Base-by-base conservation (phyloP, 2,797 vertebrate species). In the Sebastiscus tertius region DNA sequence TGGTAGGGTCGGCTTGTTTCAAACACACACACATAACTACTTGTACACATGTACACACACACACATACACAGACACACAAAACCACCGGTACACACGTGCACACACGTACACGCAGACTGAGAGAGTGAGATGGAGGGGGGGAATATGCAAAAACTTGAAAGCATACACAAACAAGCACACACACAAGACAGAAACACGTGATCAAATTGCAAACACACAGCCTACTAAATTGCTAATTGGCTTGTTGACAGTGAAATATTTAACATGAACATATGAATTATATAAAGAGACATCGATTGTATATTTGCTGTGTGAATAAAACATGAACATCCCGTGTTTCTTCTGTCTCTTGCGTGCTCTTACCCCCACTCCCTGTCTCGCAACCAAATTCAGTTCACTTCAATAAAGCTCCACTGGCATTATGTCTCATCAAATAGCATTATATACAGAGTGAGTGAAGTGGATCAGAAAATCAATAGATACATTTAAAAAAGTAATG, bases 191-290 rank as follows among this genome's bases (percentile, higher is more conserved):
- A 71, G 29, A 24, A 52, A 36, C 62, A 59, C 70, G 16, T 16
- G n/a, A 71, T 49, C 6, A 55, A 75, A 39, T 4, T 49, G 52
- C 67, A 14, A 6, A 73, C 62, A 52, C 72, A 10, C 26, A 22
- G 33, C 34, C 73, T 14, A 54, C 55, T 80, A 4, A 83, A 66
- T 33, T 36, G 55, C 69, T 93, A 93, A 93, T 92, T 91, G 81
- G 75, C 87, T 84, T 85, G 88, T 91, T 88, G 88, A 90, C 81
- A 81, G 85, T 86, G 81, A 93, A 91, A 92, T 94, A 93, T 93
- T 93, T 89, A 91, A 86, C 88, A 68, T 58, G 68, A 75, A 77
- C 5, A 39, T 83, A 90, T 91, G 87, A 93, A 91, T 92, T 86
- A 92, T 87, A 89, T 71, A 92, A 73, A 71, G 71, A 84, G 84